Evolutionary conservation across 2,113 vertebrate species (phyloP), one percentile per base, ranked within the genome.

Genomic region (Laticauda colubrina): DNA sequence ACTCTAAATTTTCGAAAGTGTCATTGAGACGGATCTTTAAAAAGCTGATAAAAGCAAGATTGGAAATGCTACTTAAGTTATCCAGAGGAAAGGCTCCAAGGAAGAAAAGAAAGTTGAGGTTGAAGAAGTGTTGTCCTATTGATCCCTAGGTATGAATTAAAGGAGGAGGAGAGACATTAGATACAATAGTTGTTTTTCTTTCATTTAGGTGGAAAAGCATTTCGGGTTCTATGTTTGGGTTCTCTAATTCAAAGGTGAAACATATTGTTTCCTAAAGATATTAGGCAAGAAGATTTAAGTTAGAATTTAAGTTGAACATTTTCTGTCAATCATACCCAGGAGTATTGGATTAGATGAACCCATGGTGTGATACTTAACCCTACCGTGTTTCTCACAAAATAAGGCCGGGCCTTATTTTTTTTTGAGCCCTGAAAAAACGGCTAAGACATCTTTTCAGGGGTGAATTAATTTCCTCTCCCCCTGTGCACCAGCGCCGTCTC

Each of bases 1-100:
- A 64, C 56, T 87, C 89, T 93, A 54, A 93, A 90, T 56, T 56
- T 90, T 87, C 89, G 69, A 87, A 93, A 90, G n/a, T 93, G 89
- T 64, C 81, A 93, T 93, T 90, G 89, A 64, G 75, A 64, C 89
- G 64, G 88, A 90, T 64, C 89, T 90, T 93, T 51, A 51, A 51
- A 87, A 93, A 87, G 45, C 61, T 93, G 92, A 90, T 64, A 54
- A 87, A 93, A 54, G 89, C 55, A 61, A 86, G 48, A 56, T 89
- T 90, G 56, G 39, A 89, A 55, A 88, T 48, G 34, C 45, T 12
- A 24, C 87, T 45, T 90, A 64, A 90, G 59, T 61, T 87, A 11
- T 87, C 9, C 18, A 53, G 24, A 1, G 21, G 81, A 64, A 87
- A 18, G 56, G 48, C 56, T 87, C 75, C n/a, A 4, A 48, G 18